These are phyloP conservation scores for Apostichopus japonicus DNA, from an alignment of 35 echinoderm and acorn worm species.

Conservation along the genomic window DNA sequence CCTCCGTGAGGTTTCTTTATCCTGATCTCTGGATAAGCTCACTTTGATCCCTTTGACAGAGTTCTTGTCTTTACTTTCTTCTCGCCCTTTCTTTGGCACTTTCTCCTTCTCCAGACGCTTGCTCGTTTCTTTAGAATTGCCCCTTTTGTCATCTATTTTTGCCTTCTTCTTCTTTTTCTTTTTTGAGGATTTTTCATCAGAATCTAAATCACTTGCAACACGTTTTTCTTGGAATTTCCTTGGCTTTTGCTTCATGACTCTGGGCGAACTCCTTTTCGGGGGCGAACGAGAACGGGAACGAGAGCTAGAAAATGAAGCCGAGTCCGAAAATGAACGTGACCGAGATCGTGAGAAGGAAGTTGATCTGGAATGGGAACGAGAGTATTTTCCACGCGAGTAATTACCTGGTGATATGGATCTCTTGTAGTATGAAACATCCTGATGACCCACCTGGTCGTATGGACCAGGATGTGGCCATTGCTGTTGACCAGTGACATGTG, in stretches of 20 bases:
- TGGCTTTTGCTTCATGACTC: slow-evolving; percentile 12
- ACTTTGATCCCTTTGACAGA: slow-evolving; percentile 49
- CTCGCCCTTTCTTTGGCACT: not conserved
- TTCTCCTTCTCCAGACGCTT: slow-evolving; percentile 1
- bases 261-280: not conserved
- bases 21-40: slow-evolving; percentile 38
- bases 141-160: not conserved
- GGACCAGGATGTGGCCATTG: slow-evolving; percentile 10
- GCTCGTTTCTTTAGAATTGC: not conserved
- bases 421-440: slow-evolving; percentile 26
- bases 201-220: not conserved
- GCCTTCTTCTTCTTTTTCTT: slow-evolving; percentile 66
- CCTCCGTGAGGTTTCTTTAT: slow-evolving; percentile 32
- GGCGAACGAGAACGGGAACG: not conserved
- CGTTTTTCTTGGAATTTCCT: not conserved
- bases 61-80: not conserved
- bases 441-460: slow-evolving; percentile 3
- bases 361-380: slow-evolving; percentile 6
- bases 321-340: slow-evolving; percentile 10
- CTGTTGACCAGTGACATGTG: not conserved
- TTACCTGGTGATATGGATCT: slow-evolving; percentile 25
- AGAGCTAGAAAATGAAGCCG: slow-evolving; percentile 23
- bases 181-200: slow-evolving; percentile 17
- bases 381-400: not conserved
- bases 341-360: not conserved